phyloP scores from a whole-genome alignment of 2,888 invertebrate species.

The Ryuthela nishihirai region DNA sequence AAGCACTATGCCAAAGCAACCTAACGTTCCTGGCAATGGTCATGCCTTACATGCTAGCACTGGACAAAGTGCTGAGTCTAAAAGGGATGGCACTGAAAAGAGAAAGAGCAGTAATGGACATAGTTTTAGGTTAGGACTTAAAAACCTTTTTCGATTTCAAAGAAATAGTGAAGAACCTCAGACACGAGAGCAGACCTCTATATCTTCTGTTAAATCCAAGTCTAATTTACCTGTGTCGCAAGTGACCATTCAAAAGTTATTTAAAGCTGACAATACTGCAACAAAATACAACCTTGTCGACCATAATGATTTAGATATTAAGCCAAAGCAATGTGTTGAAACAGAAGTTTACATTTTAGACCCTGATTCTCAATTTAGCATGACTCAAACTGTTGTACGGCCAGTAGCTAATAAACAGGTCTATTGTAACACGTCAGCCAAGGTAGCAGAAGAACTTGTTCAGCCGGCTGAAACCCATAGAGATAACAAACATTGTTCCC shows the following conservation, averaged over 20 bases:
- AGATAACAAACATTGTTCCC: conserved; percentile 12
- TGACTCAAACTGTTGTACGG: conserved; percentile 27
- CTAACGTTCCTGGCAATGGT: conserved; percentile 49
- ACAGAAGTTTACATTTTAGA: conserved; percentile 34
- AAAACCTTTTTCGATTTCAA: conserved; percentile 28
- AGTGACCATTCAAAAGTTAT: conserved; percentile 20
- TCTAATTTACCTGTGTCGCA: conserved; percentile 12
- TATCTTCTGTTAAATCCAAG: conserved; percentile 9
- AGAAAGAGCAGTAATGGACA: conserved; percentile 5
- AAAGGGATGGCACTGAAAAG: background rate
- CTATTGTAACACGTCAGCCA: conserved; percentile 19
- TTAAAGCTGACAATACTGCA: conserved; percentile 12
- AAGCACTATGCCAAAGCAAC: conserved; percentile 49
- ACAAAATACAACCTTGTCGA: too few relatives aligned
- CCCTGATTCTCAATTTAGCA: conserved; percentile 20
- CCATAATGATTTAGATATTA: too few relatives aligned
- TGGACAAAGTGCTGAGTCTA: conserved; percentile 7
- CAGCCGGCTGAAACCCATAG: conserved; percentile 3
- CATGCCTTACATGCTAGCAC: conserved; percentile 29
- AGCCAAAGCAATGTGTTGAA: conserved; percentile 32
- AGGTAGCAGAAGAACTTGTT: background rate
- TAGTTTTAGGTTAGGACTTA: conserved; percentile 16
- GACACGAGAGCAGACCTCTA: background rate
- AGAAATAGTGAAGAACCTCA: conserved; percentile 5
- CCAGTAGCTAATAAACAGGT: conserved; percentile 29